Base-by-base conservation (phyloP, 2,113 vertebrate genomes). In the Calypte anna region DNA sequence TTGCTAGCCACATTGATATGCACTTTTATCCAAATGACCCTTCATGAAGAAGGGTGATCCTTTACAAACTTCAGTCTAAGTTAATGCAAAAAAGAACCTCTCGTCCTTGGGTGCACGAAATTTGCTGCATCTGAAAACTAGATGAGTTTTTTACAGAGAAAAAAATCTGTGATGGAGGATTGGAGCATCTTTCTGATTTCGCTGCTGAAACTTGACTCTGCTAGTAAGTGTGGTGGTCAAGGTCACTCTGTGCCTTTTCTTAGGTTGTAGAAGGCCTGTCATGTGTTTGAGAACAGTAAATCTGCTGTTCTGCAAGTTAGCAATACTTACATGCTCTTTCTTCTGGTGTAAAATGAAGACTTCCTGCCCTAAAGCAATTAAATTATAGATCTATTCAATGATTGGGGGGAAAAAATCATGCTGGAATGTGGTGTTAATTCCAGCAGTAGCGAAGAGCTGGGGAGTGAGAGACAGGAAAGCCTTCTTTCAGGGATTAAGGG, bases 311-410 rank as follows among this genome's bases (percentile, higher is more conserved):
- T 70, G 22, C 51, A 38, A 63, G 78, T 43, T 64, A 23, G n/a
- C 61, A 69, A 23, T 57, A 44, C 44, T 67, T 84, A 10, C 12
- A 12, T 33, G 18, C 78, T 40, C 43, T 92, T 82, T 70, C 55
- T 86, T 88, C 63, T 91, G 31, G 43, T 6, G 2, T 85, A 33
- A 78, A 84, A 50, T 46, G 18, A 88, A 72, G 50, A 63, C n/a
- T 91, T 91, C 76, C 85, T 90, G 50, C 57, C 92, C 69, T 72
- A 61, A 68, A 91, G 61, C 20, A 33, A 55, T 59, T 24, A 69
- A 9, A 8, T 67, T 87, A 48, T 24, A 63, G 58, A 78, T 61
- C 54, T 70, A 44, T 81, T 85, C 3, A 0, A 22, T 30, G 30
- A 61, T 55, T 2, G 1, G 16, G 82, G 82, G 82, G 38, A 59